phyloP scores from a whole-genome alignment of 2,888 invertebrate species.

The Melanargia galathea region DNA sequence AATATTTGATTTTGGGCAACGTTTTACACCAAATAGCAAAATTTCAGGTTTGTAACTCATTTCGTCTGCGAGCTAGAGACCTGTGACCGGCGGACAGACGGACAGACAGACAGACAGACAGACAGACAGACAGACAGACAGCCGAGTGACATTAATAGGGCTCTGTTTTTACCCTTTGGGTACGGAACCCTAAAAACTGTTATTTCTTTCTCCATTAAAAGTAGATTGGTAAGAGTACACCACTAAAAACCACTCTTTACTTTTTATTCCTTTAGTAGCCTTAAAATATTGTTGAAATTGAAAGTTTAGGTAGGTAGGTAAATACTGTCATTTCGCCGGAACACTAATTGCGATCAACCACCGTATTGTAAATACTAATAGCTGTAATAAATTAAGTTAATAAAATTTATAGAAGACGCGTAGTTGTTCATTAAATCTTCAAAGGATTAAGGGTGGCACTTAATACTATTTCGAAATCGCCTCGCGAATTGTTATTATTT shows the following conservation, averaged over 20 bases:
- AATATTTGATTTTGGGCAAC: too few relatives aligned
- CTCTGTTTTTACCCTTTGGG: too few relatives aligned
- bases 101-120: too few relatives aligned
- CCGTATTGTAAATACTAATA: constrained; percentile 40
- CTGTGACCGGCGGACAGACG: too few relatives aligned
- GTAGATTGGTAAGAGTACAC: too few relatives aligned
- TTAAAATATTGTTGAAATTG: not conserved
- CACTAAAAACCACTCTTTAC: not conserved
- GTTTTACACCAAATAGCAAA: too few relatives aligned
- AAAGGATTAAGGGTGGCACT: constrained; percentile 28
- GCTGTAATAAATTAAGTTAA: constrained; percentile 37
- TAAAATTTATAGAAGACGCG: constrained; percentile 38
- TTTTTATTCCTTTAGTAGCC: not conserved
- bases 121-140: too few relatives aligned
- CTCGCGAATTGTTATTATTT: constrained; percentile 4
- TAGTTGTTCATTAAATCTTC: constrained; percentile 35
- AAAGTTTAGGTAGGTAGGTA: constrained; percentile 35
- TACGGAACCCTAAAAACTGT: too few relatives aligned
- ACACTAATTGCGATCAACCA: constrained; percentile 43
- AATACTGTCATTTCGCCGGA: constrained; percentile 42
- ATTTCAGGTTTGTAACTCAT: too few relatives aligned
- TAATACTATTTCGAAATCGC: constrained; percentile 22
- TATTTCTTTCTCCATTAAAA: too few relatives aligned
- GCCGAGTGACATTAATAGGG: too few relatives aligned
- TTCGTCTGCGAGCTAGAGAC: too few relatives aligned